Evolutionary conservation across 2,888 invertebrate species (phyloP), one percentile per base, ranked within the genome.

Genomic region (Thymelicus acteon): DNA sequence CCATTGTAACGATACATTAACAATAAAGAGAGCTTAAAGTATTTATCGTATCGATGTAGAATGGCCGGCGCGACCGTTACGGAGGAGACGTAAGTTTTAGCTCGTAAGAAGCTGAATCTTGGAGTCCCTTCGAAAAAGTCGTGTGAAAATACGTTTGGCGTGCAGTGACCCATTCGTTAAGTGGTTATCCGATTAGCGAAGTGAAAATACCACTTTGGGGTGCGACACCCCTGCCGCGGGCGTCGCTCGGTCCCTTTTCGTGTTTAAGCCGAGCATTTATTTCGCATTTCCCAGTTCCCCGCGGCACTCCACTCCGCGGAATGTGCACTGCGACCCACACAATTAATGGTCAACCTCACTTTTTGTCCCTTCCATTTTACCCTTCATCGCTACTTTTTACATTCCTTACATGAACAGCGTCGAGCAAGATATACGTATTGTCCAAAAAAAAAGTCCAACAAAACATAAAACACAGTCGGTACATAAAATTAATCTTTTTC

Each of bases 131-230:
- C 82, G 88, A 86, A 86, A 89, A 91, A 92, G 90, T 91, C 92
- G 92, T 93, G 93, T 91, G 93, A 93, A 93, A 93, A 92, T 93
- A 93, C 92, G 93, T 92, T 92, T 89, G 92, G 90, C 91, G 92
- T 89, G 93, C 93, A 91, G 90, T 93, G 93, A 93, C 90, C 94
- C 93, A 93, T 93, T 93, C 93, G 93, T 92, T 91, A 93, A 93
- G 93, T 92, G 93, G 93, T 94, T 94, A 94, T 94, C 94, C 94
- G 94, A 94, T 94, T 94, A 94, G 94, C 91, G 93, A 94, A 94
- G 94, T 94, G 94, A 94, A 94, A 94, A 94, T 92, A 94, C 94
- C 94, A 94, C 94, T 94, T 94, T 94, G 84, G 93, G 92, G 93
- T 89, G 90, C 88, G 88, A 88, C 87, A 84, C 90, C 91, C 92